These are phyloP conservation scores for Rynchops niger DNA, from an alignment of 2,113 vertebrate species.

Conservation along the genomic window DNA sequence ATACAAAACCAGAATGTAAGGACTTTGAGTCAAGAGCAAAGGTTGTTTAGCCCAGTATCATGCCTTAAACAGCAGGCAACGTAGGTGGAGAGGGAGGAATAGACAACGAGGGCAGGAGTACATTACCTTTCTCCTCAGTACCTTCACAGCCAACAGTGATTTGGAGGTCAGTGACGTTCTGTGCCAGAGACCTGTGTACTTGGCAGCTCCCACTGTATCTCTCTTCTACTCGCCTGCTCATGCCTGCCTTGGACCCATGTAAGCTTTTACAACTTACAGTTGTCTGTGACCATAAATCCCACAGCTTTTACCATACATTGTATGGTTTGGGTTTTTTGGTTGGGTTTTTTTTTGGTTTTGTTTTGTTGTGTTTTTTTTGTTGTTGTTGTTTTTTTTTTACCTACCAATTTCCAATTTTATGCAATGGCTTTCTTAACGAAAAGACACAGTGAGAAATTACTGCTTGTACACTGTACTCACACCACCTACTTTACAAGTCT, in stretches of 20 bases:
- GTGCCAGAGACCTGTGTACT: neutral
- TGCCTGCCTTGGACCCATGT: neutral
- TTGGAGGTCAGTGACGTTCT: neutral
- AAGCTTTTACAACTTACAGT: neutral
- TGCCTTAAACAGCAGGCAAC: neutral
- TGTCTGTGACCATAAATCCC: neutral
- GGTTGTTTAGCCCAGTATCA: neutral
- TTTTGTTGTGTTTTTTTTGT: too few species aligned
- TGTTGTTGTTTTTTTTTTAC: neutral
- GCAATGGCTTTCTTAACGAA: neutral
- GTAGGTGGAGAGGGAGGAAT: neutral
- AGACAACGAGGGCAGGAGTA: neutral
- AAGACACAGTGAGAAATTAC: neutral
- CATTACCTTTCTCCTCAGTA: neutral
- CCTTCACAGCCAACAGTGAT: neutral
- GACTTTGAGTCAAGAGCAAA: neutral
- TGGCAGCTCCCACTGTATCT: neutral
- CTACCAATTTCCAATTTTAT: neutral
- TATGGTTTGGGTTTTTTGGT: neutral
- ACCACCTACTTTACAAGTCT: neutral
- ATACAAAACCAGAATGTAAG: neutral
- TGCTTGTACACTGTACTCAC: neutral
- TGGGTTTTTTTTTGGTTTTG: too few species aligned
- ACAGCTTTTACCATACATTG: neutral
- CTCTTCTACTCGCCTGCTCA: neutral